Percentiles rank a stretch among this genome's conserved stretches.
phyloP scores from a whole-genome alignment of 2,888 invertebrate species.

The Eilema caniola region DNA sequence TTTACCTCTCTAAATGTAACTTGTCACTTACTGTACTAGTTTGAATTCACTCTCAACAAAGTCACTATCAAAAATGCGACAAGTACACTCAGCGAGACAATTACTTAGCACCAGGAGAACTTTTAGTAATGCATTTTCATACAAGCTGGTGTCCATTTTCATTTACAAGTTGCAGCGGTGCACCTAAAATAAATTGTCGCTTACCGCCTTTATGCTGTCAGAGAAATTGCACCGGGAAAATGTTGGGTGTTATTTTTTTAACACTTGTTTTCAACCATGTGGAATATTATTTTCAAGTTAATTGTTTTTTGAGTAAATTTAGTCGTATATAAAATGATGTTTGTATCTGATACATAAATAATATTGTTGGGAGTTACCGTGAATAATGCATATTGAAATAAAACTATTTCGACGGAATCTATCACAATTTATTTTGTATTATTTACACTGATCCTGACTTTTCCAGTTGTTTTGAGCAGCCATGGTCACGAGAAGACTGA shows the following conservation, averaged over 20 bases:
- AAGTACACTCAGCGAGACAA: slow-evolving; percentile 11
- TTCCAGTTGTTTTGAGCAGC: too few relatives aligned
- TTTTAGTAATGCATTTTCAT: slow-evolving; percentile 39
- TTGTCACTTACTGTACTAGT: neutral
- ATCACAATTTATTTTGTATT: too few relatives aligned
- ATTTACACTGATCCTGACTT: too few relatives aligned
- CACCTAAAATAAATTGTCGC: slow-evolving; percentile 29
- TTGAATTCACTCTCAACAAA: slow-evolving; percentile 12
- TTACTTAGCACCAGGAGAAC: slow-evolving; percentile 26
- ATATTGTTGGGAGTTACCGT: too few relatives aligned
- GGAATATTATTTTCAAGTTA: neutral
- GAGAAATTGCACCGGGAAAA: slow-evolving; percentile 15
- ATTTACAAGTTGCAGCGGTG: slow-evolving; percentile 33
- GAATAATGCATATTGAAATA: too few relatives aligned
- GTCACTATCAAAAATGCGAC: slow-evolving; percentile 11
- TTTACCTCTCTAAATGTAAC: too few relatives aligned
- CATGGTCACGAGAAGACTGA: too few relatives aligned
- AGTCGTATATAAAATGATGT: neutral
- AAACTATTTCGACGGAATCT: too few relatives aligned
- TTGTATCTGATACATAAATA: too few relatives aligned
- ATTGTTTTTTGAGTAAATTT: slow-evolving; percentile 5
- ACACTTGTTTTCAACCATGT: neutral
- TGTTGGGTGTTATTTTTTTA: slow-evolving; percentile 14
- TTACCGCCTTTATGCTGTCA: slow-evolving; percentile 18
- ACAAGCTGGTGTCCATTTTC: slow-evolving; percentile 46